phyloP scores from a whole-genome alignment of 2,113 vertebrate genomes.

The Carassius carassius region DNA sequence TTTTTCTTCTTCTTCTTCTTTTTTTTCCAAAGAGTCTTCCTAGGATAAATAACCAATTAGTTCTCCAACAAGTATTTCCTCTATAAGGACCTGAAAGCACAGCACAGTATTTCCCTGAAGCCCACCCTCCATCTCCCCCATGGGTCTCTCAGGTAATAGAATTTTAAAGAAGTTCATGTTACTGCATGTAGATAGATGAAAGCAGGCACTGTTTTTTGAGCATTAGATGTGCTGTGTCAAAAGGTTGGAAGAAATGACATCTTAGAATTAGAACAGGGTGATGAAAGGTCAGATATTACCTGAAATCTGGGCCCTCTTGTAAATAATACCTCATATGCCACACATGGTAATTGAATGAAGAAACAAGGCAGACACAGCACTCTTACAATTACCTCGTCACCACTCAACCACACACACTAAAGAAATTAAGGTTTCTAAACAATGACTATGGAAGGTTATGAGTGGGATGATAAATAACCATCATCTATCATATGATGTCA shows the following conservation, averaged over 20 bases:
- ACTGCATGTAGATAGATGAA: conserved; percentile 27
- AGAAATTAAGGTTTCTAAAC: conserved; percentile 3
- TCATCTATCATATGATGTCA: not conserved
- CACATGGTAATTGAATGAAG: conserved; percentile 2
- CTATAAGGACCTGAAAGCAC: not conserved
- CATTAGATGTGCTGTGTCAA: not conserved
- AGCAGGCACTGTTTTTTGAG: not conserved
- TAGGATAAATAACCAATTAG: not conserved
- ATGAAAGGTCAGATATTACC: conserved; percentile 4
- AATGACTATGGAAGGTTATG: not conserved
- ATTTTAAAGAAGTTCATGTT: conserved; percentile 52
- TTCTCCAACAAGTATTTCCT: not conserved
- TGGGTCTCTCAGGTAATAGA: conserved; percentile 38
- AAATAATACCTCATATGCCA: not conserved
- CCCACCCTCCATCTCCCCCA: conserved; percentile 1
- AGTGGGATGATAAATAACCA: not conserved
- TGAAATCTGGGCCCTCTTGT: not conserved
- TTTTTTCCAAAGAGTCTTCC: not conserved
- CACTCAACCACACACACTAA: not conserved
- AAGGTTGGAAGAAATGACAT: not conserved
- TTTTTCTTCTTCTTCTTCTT: not conserved
- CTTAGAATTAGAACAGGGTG: conserved; percentile 2
- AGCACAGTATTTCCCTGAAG: not conserved
- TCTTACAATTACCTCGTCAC: not conserved
- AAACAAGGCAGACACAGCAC: not conserved